Evolutionary conservation across 2,113 vertebrate species (phyloP).

Genomic region (Casuarius casuarius): DNA sequence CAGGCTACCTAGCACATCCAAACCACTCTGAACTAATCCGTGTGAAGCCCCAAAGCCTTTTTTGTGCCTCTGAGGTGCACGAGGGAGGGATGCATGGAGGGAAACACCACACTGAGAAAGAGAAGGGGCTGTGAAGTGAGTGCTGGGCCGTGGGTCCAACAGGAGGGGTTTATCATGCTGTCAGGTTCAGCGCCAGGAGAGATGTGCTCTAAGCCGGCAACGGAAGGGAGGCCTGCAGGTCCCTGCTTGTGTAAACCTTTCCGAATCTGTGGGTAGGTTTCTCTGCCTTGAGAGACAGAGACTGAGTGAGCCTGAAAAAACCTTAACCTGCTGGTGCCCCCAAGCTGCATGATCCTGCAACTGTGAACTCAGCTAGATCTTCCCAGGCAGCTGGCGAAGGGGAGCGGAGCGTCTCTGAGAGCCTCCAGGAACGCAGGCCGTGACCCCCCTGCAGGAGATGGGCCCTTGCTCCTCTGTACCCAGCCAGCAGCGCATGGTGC

Average conservation of each 20-base stretch:
- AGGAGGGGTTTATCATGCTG: fast-evolving
- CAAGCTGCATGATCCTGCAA: slow-evolving; percentile 29
- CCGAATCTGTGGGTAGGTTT: neutral
- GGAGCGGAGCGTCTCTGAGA: neutral
- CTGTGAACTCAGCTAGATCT: neutral
- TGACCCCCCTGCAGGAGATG: neutral
- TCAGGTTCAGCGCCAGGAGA: neutral
- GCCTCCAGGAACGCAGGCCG: no score
- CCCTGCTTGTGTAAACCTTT: neutral
- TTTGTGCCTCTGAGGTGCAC: neutral
- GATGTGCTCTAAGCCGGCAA: fast-evolving
- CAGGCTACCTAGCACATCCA: neutral
- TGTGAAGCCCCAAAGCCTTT: neutral
- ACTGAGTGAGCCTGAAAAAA: neutral
- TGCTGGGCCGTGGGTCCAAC: neutral
- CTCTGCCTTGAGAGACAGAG: neutral
- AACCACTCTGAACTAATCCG: neutral
- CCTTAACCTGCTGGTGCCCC: slow-evolving; percentile 32
- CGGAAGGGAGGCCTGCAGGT: fast-evolving
- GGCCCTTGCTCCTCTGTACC: neutral
- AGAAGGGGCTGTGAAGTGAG: neutral
- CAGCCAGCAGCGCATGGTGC: neutral
- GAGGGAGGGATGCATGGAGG: no score
- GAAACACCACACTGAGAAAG: fast-evolving
- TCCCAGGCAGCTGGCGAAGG: neutral